Evolutionary conservation across 2,113 vertebrate species (phyloP).

Genomic region (Procavia capensis): DNA sequence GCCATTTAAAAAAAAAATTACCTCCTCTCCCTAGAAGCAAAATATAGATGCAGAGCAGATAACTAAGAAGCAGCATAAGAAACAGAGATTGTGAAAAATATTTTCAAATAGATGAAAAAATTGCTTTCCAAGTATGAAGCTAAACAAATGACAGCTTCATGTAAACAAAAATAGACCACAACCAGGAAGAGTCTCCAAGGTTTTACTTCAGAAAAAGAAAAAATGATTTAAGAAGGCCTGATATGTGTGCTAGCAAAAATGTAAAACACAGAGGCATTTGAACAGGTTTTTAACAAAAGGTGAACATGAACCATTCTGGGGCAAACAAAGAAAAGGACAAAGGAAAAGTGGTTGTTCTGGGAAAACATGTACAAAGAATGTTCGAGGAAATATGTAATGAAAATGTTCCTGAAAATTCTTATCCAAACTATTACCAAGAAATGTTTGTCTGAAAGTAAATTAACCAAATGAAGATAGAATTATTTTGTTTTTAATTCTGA

Average conservation of each 20-base stretch:
- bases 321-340: no score
- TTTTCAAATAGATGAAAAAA: slow-evolving; percentile 39
- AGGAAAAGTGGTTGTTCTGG: no score
- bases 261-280: no score
- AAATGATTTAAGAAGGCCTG: background rate
- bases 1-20: background rate
- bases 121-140: background rate
- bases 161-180: background rate
- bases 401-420: no score
- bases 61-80: background rate
- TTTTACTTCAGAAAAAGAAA: slow-evolving; percentile 28
- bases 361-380: no score
- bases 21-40: background rate
- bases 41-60: background rate
- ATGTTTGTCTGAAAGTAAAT: no score
- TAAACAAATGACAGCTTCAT: background rate
- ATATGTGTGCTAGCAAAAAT: background rate
- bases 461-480: no score
- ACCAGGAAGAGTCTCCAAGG: background rate
- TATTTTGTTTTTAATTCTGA: no score
- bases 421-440: no score
- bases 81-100: background rate
- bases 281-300: no score
- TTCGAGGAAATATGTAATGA: no score
- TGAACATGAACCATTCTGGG: no score